Base-by-base conservation (phyloP, 2,888 invertebrate genomes). In the Phoronis australis region DNA sequence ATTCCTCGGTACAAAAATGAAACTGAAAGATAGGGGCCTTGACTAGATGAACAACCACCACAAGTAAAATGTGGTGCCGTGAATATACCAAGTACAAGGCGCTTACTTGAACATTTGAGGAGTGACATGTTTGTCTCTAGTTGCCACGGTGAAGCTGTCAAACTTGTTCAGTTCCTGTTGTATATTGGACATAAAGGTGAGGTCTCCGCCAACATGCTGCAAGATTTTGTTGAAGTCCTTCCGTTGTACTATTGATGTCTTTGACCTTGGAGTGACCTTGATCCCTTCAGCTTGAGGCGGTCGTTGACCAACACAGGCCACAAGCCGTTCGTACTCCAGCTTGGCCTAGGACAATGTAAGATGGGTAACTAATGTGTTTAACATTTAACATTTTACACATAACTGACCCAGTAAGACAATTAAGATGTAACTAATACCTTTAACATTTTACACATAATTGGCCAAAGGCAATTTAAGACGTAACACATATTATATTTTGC, bases 91-190 rank as follows among this genome's bases (percentile, higher is more conserved):
- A n/a, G n/a, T n/a, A n/a, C n/a, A n/a, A n/a, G n/a, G 24, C 25
- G 3, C 45, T 39, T 55, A 71, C 69, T 65, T 69, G 56, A 68
- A 73, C 38, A 58, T 61, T 41, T 87, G 85, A 5, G 80, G 79
- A 20, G 82, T 78, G 67, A 83, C 80, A 47, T 82, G 79, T 69
- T 64, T 83, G 79, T 62, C 84, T 77, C 75, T 64, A 73, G 80
- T 73, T 77, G 82, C 69, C 22, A 78, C 60, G 12, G 68, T 68
- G 52, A 90, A 88, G 2, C 87, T 88, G 12, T 87, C 87, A 66
- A 89, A 90, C 60, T 92, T 92, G 60, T 87, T 86, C 44, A 93
- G 79, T 75, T 93, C 92, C 61, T 90, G 88, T 58, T 88, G 83
- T 31, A 92, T 80, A 37, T 87, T 84, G 3, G 84, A 62, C 48